These are phyloP conservation scores for Hydrotaea cyrtoneurina DNA, from an alignment of 2,888 invertebrate species.

Conservation along the genomic window DNA sequence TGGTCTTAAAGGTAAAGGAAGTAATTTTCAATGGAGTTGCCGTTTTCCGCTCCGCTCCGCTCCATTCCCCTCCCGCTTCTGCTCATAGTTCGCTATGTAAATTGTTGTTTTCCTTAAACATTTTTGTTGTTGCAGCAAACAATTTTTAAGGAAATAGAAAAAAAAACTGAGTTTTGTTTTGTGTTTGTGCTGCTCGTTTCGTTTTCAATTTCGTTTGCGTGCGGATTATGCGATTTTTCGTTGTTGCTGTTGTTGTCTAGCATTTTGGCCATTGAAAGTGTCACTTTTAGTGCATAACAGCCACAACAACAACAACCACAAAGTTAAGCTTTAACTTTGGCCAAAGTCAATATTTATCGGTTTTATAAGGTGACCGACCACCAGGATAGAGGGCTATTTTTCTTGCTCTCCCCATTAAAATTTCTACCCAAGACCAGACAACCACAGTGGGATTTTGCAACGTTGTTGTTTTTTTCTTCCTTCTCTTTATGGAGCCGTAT, in stretches of 20 bases:
- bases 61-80: not conserved
- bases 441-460: not conserved
- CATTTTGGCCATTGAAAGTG: slow-evolving; percentile 57
- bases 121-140: no score
- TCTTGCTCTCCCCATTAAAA: not conserved
- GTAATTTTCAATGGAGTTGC: slow-evolving; percentile 45
- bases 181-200: not conserved
- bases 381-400: slow-evolving; percentile 1
- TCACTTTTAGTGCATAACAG: slow-evolving; percentile 49
- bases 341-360: slow-evolving; percentile 41
- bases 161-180: no score
- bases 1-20: slow-evolving; percentile 45
- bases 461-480: not conserved
- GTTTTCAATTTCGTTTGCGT: slow-evolving; percentile 24
- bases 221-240: slow-evolving; percentile 38
- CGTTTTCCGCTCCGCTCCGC: no score
- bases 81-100: slow-evolving; percentile 49
- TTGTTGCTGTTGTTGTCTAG: slow-evolving; percentile 16
- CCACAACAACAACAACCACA: not conserved
- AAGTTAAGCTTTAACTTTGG: slow-evolving; percentile 21
- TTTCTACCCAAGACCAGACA: not conserved
- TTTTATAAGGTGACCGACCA: slow-evolving; percentile 34
- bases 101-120: slow-evolving; percentile 53
- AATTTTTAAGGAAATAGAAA: slow-evolving; percentile 54
- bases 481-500: not conserved